Percentiles rank a stretch among this genome's conserved stretches.
Conservation (phyloP, 2,113 vertebrate genomes). For the Phaetusa simplex region DNA sequence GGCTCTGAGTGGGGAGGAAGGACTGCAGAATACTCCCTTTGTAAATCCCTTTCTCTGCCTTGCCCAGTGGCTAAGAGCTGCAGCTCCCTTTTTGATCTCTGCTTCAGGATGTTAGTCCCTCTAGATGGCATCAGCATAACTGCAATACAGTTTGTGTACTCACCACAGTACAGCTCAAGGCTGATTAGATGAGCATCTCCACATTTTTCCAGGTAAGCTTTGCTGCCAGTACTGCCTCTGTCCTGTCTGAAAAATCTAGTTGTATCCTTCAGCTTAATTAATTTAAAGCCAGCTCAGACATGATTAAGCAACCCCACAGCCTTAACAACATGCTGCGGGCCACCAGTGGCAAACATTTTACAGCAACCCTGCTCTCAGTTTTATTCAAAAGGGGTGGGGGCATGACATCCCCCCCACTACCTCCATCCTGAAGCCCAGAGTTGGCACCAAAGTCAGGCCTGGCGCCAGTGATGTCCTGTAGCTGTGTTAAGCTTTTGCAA, state of each 20-base stretch:
- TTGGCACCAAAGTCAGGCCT: not conserved
- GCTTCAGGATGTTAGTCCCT: not conserved
- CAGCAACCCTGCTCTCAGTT: not conserved
- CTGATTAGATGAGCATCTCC: not conserved
- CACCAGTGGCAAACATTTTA: not conserved
- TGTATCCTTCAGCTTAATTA: not conserved
- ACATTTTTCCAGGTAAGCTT: rapidly evolving
- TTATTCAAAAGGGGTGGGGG: not conserved
- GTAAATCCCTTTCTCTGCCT: not conserved
- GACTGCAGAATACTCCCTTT: not conserved
- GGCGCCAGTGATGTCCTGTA: not conserved
- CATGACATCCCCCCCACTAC: rapidly evolving
- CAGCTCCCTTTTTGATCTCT: not conserved
- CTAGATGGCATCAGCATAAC: not conserved
- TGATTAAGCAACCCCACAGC: not conserved
- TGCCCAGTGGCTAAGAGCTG: not conserved
- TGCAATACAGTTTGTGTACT: not conserved
- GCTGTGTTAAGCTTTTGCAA: not conserved
- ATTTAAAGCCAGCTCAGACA: not conserved
- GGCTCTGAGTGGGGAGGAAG: not conserved
- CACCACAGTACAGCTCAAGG: not conserved
- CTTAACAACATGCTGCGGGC: not conserved
- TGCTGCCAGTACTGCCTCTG: not conserved
- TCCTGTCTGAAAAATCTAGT: not conserved
- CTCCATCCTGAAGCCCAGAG: not conserved